Base-by-base conservation (phyloP, 2,797 vertebrate genomes). In the Pangasius djambal region DNA sequence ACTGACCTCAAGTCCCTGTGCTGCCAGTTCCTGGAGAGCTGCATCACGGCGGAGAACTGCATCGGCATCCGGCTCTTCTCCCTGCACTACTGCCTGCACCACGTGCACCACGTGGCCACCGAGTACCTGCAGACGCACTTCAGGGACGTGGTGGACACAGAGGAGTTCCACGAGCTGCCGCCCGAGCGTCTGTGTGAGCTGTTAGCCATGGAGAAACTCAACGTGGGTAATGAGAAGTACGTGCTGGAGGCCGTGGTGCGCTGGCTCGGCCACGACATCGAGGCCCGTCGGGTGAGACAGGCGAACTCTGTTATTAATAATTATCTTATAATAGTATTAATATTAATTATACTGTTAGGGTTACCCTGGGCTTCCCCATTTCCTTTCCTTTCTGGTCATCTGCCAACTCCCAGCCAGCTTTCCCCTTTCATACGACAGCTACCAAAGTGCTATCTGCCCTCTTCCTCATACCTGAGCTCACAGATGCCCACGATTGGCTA, bases 71-170 rank as follows among this genome's bases (percentile, higher is more conserved):
- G 98, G 1, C 97, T 98, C 92, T 99, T 99, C 92, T 98, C 98
- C 0, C 95, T 99, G 65, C 98, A 98, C 93, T 99, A 99, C 94
- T 99, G 98, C 94, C 96, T 99, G 59, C 94, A 97, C 94, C 98
- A 99, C 0, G 98, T 99, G 44, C 97, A 99, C 92, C 96, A 98
- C 72, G 95, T 96, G 59, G 97, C 99, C 95, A 99, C 98, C 0
- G 98, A 99, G 90, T 99, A 97, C 94, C 96, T 99, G 93, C 98
- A 99, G 95, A 99, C 98, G 0, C 98, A 99, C 91, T 99, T 99
- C 92, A 95, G 97, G 0, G 99, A 99, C 1, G 98, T 99, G 93
- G 97, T 95, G 81, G 95, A 94, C 88, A 98, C 97, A 0, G 98
- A 99, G 92, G 99, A 99, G 93, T 99, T 99, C 95, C 93, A 96